Evolutionary conservation across 2,113 vertebrate species (phyloP), one percentile per base, ranked within the genome.

Genomic region (Pavo muticus): DNA sequence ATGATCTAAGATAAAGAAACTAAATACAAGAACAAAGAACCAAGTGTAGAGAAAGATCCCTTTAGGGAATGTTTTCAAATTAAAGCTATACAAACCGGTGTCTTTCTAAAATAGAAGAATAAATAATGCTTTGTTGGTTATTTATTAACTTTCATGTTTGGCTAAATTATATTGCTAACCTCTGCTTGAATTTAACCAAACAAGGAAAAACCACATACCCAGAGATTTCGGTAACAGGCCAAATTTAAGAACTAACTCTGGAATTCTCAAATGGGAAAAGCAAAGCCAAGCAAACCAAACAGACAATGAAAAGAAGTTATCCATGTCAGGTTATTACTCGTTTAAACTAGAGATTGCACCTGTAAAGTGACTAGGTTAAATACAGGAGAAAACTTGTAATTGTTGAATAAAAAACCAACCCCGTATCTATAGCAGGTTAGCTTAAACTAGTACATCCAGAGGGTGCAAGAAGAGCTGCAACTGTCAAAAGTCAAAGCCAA

Each of bases 81-180:
- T 18, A 85, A 91, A 88, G 13, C 13, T 67, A 48, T 19, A 54
- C 17, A 91, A 84, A 81, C 19, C 2, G 0, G 3, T 60, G 63
- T 83, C 71, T 69, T 94, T 89, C 45, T 87, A 92, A 89, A 19
- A 83, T 59, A 78, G 79, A 79, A 76, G 8, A 87, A 83, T 74
- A 93, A 78, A 74, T 84, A 69, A 67, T 3, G 6, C 20, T 82
- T 84, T 63, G 21, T 29, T 91, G 81, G 64, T 67, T 87, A 93
- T 88, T 95, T 87, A 93, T 91, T 87, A 88, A 94, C 61, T 29
- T 93, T 92, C 65, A 35, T 29, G 56, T 88, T 79, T 94, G 30
- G 35, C 35, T 67, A 73, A 87, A 92, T 87, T 80, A 70, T 61
- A 77, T 52, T 84, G 59, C 83, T 95, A 93, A 89, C 56, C 81